Percentiles rank a stretch among this genome's conserved stretches.
Evolutionary conservation across 2,113 vertebrate species (phyloP).

Genomic region (Colaptes auratus): DNA sequence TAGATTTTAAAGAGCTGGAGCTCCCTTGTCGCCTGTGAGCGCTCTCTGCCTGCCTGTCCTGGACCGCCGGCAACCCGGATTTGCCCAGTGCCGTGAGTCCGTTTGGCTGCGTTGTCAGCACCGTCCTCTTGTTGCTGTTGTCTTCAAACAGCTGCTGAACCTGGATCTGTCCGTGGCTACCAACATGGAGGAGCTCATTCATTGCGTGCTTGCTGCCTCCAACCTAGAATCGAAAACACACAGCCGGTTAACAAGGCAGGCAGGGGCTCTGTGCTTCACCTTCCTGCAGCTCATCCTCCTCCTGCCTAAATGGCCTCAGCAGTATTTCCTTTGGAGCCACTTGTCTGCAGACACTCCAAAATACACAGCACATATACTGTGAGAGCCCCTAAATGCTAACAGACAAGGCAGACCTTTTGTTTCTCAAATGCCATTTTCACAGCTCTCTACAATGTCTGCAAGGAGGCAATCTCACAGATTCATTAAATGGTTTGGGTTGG

Average conservation of each 20-base stretch:
- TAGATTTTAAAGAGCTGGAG: constrained; percentile 87
- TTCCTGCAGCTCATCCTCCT: background rate
- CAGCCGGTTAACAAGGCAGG: constrained; percentile 47
- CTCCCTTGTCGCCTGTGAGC: constrained; percentile 87
- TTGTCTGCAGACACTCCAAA: background rate
- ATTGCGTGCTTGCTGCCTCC: constrained; percentile 86
- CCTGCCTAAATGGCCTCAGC: background rate
- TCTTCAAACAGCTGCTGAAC: constrained; percentile 93
- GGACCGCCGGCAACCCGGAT: constrained; percentile 79
- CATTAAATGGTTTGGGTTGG: too few relatives aligned
- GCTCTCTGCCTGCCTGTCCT: constrained; percentile 84
- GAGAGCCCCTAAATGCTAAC: background rate
- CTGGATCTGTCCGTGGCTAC: constrained; percentile 87
- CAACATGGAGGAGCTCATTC: constrained; percentile 85
- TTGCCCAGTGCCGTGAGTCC: constrained; percentile 85
- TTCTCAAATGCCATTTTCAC: constrained; percentile 4
- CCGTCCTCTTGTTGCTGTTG: constrained; percentile 91
- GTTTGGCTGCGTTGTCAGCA: constrained; percentile 92
- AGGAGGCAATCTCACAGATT: too few relatives aligned
- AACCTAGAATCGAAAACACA: constrained; percentile 79
- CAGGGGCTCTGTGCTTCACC: background rate
- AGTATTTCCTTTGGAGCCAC: background rate
- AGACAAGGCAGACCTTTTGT: background rate
- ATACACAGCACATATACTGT: background rate
- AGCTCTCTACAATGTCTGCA: background rate